Percentiles rank a stretch among this genome's conserved stretches.
Evolutionary conservation across 2,113 vertebrate genomes (phyloP).

Genomic region (Nanger granti): DNA sequence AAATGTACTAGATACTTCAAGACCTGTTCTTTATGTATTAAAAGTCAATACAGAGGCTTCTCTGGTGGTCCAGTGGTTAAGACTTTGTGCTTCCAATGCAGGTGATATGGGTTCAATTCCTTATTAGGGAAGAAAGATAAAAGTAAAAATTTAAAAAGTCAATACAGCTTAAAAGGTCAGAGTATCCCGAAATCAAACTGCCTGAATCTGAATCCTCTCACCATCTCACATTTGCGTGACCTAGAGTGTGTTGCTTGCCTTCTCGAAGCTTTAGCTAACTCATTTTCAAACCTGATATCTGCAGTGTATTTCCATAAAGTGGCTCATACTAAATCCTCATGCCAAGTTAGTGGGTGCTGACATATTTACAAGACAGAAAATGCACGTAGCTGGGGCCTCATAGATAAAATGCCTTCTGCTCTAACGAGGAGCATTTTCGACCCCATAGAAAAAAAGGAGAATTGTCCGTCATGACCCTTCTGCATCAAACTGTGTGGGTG

Average conservation of each 20-base stretch:
- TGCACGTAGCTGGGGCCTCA: background rate
- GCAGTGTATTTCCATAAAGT: background rate
- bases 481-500: background rate
- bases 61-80: background rate
- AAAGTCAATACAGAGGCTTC: background rate
- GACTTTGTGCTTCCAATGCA: accelerated
- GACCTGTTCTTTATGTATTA: background rate
- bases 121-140: background rate
- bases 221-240: background rate
- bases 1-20: background rate
- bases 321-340: background rate
- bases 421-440: background rate
- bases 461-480: background rate
- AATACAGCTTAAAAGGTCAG: background rate
- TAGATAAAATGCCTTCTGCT: background rate
- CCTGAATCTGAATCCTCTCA: background rate
- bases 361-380: background rate
- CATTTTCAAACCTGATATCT: background rate
- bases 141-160: background rate
- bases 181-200: background rate
- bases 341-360: background rate
- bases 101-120: background rate
- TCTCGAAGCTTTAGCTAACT: background rate
- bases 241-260: accelerated
- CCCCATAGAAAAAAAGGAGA: background rate